phyloP scores from a whole-genome alignment of 2,113 vertebrate species.

The Gambusia affinis region DNA sequence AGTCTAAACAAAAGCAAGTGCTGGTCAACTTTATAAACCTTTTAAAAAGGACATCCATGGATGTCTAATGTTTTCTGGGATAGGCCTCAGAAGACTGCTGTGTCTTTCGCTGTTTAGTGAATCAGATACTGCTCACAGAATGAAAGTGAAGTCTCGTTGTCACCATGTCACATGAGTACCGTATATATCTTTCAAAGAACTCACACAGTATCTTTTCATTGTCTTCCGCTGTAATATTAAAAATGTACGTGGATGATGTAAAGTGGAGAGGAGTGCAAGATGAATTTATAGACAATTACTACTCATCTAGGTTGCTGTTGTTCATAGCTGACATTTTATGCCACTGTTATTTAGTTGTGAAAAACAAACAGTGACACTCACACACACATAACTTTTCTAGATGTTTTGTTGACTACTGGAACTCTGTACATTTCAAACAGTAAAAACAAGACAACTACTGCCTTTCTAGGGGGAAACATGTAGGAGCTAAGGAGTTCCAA shows the following conservation, averaged over 20 bases:
- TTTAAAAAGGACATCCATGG: background rate
- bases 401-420: background rate
- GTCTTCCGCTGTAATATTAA: slow-evolving; percentile 38
- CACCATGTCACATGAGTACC: slow-evolving; percentile 11
- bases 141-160: slow-evolving; percentile 20
- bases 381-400: background rate
- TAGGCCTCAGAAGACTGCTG: slow-evolving; percentile 21
- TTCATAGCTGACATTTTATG: slow-evolving; percentile 47
- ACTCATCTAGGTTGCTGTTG: slow-evolving; percentile 63
- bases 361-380: slow-evolving; percentile 3
- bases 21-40: background rate
- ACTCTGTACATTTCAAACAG: background rate
- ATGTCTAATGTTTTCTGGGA: background rate
- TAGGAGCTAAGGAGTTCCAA: slow-evolving; percentile 40
- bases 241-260: slow-evolving; percentile 30
- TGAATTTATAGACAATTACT: slow-evolving; percentile 59
- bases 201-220: slow-evolving; percentile 36
- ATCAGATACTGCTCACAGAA: slow-evolving; percentile 18
- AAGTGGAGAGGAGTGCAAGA: slow-evolving; percentile 20
- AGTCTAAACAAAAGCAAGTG: no score
- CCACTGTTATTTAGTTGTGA: slow-evolving; percentile 29
- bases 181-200: slow-evolving; percentile 28
- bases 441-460: slow-evolving; percentile 35
- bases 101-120: slow-evolving; percentile 25
- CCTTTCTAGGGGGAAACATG: slow-evolving; percentile 40